Conservation (phyloP, 2,888 invertebrate genomes). For the Chrysina gloriosa region DNA sequence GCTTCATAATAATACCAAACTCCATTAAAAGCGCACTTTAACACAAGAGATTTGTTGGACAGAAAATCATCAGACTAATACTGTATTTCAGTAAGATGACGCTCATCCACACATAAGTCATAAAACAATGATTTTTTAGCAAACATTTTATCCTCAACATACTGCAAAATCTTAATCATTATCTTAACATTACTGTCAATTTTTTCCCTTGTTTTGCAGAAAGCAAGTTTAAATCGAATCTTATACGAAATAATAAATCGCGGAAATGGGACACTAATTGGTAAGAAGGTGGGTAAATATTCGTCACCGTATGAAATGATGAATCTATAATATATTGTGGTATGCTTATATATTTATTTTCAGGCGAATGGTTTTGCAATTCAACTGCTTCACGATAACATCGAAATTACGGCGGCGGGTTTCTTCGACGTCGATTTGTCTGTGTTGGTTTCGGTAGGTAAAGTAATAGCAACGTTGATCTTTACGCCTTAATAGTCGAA, state of each 20-base stretch:
- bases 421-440: neutral
- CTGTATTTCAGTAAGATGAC: too few species aligned
- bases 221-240: neutral
- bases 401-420: neutral
- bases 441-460: neutral
- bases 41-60: too few species aligned
- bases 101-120: too few species aligned
- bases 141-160: too few species aligned
- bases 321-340: neutral
- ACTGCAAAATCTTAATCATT: too few species aligned
- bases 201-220: neutral
- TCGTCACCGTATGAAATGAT: neutral
- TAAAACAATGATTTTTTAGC: too few species aligned
- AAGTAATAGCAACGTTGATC: neutral
- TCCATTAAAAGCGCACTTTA: too few species aligned
- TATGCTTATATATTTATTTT: neutral
- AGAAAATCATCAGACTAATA: too few species aligned
- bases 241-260: neutral
- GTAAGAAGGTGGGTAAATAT: neutral
- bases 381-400: constrained; percentile 1
- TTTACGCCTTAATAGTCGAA: too few species aligned
- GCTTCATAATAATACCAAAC: too few species aligned
- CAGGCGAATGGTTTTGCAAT: neutral
- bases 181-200: too few species aligned
- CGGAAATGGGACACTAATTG: neutral